Conservation (phyloP, 2,888 invertebrate species). For the Lacanobia wlatinum region DNA sequence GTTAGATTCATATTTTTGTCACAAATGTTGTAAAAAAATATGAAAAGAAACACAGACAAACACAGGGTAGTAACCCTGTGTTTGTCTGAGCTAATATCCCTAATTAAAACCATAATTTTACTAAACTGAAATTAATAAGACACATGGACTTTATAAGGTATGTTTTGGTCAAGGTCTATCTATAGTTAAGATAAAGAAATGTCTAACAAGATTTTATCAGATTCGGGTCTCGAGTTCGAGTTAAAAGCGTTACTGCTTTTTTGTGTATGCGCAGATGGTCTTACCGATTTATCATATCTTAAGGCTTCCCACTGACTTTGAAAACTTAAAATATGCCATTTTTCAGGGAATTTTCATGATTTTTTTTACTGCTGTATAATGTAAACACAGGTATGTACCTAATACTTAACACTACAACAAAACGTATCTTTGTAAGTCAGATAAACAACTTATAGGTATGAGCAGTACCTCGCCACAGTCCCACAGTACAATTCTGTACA, state of each 20-base stretch:
- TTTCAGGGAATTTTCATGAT: not conserved
- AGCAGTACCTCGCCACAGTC: slow-evolving; percentile 39
- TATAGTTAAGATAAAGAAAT: slow-evolving; percentile 28
- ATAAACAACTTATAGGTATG: slow-evolving; percentile 57
- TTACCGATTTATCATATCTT: slow-evolving; percentile 38
- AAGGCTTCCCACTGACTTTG: slow-evolving; percentile 35
- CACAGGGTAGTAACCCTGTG: too few species aligned
- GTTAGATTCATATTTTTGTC: slow-evolving; percentile 5
- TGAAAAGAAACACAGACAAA: too few species aligned
- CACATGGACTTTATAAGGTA: not conserved
- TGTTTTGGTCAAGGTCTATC: not conserved
- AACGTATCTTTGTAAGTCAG: slow-evolving; percentile 34
- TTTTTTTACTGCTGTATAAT: slow-evolving; percentile 3
- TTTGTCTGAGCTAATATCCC: not conserved
- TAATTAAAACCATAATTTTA: not conserved
- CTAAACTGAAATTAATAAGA: not conserved
- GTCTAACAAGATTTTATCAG: slow-evolving; percentile 32
- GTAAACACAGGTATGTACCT: slow-evolving; percentile 4
- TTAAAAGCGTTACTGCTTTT: slow-evolving; percentile 42
- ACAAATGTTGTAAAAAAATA: too few species aligned
- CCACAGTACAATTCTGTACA: slow-evolving; percentile 43
- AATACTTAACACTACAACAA: slow-evolving; percentile 38
- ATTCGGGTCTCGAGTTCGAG: slow-evolving; percentile 21
- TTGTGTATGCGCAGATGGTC: slow-evolving; percentile 47
- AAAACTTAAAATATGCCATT: slow-evolving; percentile 7